Evolutionary conservation across 37 sponge, comb jelly and placozoan genomes (phyloP), one percentile per base, ranked within the genome.

Genomic region (Oopsacas minuta): DNA sequence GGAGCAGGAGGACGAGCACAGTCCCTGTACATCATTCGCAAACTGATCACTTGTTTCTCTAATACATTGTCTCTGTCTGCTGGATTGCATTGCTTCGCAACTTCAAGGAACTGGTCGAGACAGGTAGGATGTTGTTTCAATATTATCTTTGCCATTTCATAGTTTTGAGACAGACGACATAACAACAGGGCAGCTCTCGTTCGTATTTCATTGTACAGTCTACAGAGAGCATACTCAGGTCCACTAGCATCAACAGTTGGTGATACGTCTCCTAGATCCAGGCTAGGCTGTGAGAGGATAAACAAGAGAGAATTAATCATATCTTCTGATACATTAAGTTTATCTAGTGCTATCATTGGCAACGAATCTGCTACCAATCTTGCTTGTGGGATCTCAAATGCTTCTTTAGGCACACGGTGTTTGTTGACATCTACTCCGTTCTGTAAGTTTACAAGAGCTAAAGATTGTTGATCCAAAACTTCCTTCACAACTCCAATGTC

Each of bases 1-100:
- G 97, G 93, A 23, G 97, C 90, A n/a, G 92, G 86, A 12, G 97
- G 97, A 38, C 95, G 53, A 35, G 92, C 87, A 52, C 92, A 91
- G 87, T 97, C 97, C 38, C 95, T 39, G 52, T 97, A 97, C 87
- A 97, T 69, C 97, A 97, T 97, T 84, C 97, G 86, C 37, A 97
- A 88, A 32, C 88, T 85, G 69, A 83, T 86, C 86, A 95, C 94
- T 82, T 90, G 89, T 1, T 84, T 36, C 85, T 94, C 94, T 37
- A 92, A 83, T 52, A 94, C 90, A 7, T 36, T 52, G 32, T 36
- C 36, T 36, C 86, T 36, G 35, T 86, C 82, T 39, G 89, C 92
- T 38, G 87, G 83, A 52, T 81, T 85, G 85, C 83, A 89, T 22
- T 69, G 39, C 37, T 85, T 30, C 28, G 89, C 89, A 30, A 85